phyloP scores from a whole-genome alignment of 2,797 vertebrate genomes.

The Malurus splendens region DNA sequence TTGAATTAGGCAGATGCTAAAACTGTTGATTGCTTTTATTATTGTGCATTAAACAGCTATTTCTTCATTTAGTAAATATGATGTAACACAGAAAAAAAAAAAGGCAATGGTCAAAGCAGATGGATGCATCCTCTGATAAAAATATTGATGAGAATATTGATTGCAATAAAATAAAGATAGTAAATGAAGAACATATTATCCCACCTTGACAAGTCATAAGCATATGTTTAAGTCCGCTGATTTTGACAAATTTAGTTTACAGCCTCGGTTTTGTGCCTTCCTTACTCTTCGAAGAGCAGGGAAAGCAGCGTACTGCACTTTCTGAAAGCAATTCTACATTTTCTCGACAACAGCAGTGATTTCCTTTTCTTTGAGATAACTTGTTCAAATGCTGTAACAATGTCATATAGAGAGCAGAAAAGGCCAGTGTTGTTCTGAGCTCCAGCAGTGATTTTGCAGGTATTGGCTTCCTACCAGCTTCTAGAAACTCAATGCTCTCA shows the following conservation, averaged over 20 bases:
- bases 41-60: background rate
- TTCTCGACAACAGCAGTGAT: accelerated
- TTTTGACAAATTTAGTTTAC: background rate
- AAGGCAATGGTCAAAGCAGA: background rate
- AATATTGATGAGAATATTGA: background rate
- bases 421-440: background rate
- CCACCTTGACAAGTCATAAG: background rate
- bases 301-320: background rate
- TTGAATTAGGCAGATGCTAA: background rate
- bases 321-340: background rate
- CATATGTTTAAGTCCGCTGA: background rate
- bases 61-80: background rate
- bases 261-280: background rate
- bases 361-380: background rate
- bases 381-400: background rate
- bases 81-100: background rate
- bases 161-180: background rate
- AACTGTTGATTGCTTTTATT: background rate
- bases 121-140: background rate
- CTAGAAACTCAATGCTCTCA: background rate
- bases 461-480: background rate
- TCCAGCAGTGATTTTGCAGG: background rate
- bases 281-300: background rate
- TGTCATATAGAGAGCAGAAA: background rate
- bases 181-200: background rate